These are phyloP conservation scores for Parelbella ahira DNA, from an alignment of 2,888 invertebrate species.

Conservation along the genomic window DNA sequence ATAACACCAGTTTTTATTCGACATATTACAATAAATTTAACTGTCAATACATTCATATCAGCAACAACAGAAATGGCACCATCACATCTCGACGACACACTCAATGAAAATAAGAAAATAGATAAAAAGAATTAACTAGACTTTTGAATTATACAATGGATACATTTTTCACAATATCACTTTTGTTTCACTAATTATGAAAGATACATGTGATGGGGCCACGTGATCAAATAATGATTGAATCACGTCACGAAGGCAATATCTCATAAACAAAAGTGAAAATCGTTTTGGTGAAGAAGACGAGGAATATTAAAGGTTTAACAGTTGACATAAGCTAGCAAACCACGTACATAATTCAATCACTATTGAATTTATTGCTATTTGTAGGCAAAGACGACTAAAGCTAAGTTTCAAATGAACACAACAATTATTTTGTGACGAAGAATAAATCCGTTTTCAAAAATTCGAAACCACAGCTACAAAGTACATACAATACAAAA, in stretches of 20 bases:
- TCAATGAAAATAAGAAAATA: no score
- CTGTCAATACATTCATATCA: no score
- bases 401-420: conserved; percentile 26
- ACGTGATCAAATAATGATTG: conserved; percentile 30
- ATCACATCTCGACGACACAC: conserved; percentile 33
- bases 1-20: conserved; percentile 52
- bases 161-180: no score
- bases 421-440: conserved; percentile 14
- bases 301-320: conserved; percentile 5
- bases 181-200: no score
- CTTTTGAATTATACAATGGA: no score
- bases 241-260: conserved; percentile 18
- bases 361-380: conserved; percentile 39
- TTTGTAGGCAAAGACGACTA: conserved; percentile 29
- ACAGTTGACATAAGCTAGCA: conserved; percentile 3
- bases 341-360: conserved; percentile 33
- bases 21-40: no score
- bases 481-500: conserved; percentile 22
- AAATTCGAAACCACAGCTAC: conserved; percentile 31
- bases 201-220: conserved; percentile 30
- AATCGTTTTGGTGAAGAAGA: conserved; percentile 7
- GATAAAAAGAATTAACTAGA: no score
- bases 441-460: conserved; percentile 32
- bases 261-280: not conserved
- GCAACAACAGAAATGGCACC: conserved; percentile 41